phyloP scores from a whole-genome alignment of 2,113 vertebrate genomes.

The Sebastes schlegelii region DNA sequence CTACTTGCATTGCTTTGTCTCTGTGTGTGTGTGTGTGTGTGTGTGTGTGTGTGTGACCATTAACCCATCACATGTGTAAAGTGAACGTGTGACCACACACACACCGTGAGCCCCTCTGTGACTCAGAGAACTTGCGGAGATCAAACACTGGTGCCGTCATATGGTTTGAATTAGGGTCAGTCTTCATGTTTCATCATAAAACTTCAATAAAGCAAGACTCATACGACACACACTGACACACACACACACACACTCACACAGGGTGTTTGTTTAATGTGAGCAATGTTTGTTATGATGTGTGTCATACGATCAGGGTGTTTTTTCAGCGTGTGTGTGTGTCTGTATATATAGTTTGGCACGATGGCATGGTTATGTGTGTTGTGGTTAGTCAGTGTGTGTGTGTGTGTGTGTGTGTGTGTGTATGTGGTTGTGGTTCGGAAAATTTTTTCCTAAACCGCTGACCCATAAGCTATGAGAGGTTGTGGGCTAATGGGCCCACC shows the following conservation, averaged over 20 bases:
- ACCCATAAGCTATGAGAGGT: conserved; percentile 72
- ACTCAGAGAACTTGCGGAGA: conserved; percentile 70
- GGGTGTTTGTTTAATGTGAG: conserved; percentile 60
- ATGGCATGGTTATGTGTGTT: conserved; percentile 62
- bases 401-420: conserved; percentile 1
- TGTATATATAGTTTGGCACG: conserved; percentile 61
- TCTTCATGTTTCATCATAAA: conserved; percentile 88
- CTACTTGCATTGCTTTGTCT: conserved; percentile 9
- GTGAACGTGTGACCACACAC: conserved; percentile 80
- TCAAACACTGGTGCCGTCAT: conserved; percentile 79
- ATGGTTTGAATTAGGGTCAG: conserved; percentile 89
- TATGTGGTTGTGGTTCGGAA: conserved; percentile 60
- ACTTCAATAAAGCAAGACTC: conserved; percentile 87
- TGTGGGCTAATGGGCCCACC: conserved; percentile 78
- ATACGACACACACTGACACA: conserved; percentile 22
- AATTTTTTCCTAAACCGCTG: conserved; percentile 75
- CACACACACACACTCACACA: conserved; percentile 20
- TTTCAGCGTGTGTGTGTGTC: conserved; percentile 48
- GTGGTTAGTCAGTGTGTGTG: conserved; percentile 46
- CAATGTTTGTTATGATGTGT: conserved; percentile 70
- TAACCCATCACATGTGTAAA: conserved; percentile 78
- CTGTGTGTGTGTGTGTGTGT: neutral
- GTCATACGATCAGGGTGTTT: conserved; percentile 68
- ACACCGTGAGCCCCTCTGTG: conserved; percentile 66
- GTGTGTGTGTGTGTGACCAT: conserved; percentile 42